A percentile compares a stretch with the other conserved stretches of the same genome.
Evolutionary conservation across 2,797 vertebrate genomes (phyloP).

Genomic region (Intellagama lesueurii): DNA sequence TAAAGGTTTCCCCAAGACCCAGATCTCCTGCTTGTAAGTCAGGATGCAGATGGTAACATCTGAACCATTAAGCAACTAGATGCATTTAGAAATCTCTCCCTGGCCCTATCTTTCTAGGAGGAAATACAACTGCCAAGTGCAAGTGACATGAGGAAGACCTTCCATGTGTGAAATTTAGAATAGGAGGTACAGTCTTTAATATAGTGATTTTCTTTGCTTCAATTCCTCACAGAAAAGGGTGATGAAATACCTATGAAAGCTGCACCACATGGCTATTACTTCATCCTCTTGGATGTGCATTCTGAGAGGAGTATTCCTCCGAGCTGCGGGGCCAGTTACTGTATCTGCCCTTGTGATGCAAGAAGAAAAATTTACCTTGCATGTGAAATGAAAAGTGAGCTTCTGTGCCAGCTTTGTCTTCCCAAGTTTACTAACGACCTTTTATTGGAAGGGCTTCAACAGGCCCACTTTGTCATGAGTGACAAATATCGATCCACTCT

Average conservation of each 20-base stretch:
- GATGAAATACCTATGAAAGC: not conserved
- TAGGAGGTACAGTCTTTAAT: not conserved
- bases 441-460: slow-evolving; percentile 23
- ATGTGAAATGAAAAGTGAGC: not conserved
- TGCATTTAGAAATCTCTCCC: not conserved
- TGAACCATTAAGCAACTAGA: not conserved
- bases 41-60: not conserved
- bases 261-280: not conserved
- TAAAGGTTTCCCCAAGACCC: not conserved
- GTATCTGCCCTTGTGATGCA: not conserved
- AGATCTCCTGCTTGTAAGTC: not conserved
- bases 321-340: not conserved
- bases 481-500: not conserved
- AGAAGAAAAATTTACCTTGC: not conserved
- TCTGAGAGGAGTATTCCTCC: not conserved
- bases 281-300: not conserved
- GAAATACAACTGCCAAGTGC: not conserved
- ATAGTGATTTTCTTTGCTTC: not conserved
- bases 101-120: no score
- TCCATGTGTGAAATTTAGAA: not conserved
- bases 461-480: not conserved
- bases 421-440: fast-evolving
- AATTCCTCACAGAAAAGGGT: not conserved
- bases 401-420: not conserved
- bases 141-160: not conserved